Conservation (phyloP, 2,888 invertebrate species). For the Scaptodrosophila latifasciaeformis region DNA sequence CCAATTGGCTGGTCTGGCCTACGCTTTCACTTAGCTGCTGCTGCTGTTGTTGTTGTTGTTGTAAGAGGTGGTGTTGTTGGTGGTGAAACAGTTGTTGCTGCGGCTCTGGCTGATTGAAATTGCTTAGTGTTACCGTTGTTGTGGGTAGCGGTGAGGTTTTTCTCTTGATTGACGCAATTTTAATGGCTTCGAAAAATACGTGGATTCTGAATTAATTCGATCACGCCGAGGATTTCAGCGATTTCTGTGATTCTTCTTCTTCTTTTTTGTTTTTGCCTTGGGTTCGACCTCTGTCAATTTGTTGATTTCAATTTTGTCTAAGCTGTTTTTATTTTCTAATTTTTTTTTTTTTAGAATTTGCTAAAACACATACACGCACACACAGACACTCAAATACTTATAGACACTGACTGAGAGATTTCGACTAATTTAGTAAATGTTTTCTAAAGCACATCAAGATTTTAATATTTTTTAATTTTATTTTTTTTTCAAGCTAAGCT, state of each 20-base stretch:
- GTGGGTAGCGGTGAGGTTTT: slow-evolving; percentile 67
- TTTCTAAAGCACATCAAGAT: slow-evolving; percentile 36
- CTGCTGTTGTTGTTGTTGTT: slow-evolving; percentile 9
- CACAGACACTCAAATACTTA: slow-evolving; percentile 25
- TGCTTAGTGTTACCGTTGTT: slow-evolving; percentile 48
- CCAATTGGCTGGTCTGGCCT: neutral
- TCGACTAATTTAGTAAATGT: neutral
- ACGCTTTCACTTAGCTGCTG: slow-evolving; percentile 12
- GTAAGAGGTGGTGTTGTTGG: slow-evolving; percentile 22
- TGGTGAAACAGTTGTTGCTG: slow-evolving; percentile 22
- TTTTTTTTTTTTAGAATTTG: slow-evolving; percentile 17
- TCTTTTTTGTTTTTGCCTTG: slow-evolving; percentile 1
- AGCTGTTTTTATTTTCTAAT: slow-evolving; percentile 10
- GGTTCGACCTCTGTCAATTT: neutral
- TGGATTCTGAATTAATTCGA: slow-evolving; percentile 38
- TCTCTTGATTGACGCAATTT: slow-evolving; percentile 73
- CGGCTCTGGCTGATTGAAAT: slow-evolving; percentile 45
- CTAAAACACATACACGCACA: slow-evolving; percentile 18
- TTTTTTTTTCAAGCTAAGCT: slow-evolving; percentile 26
- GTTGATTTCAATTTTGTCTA: slow-evolving; percentile 2
- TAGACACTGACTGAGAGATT: neutral
- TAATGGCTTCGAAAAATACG: slow-evolving; percentile 62
- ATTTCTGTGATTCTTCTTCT: slow-evolving; percentile 2
- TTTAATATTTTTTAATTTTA: slow-evolving; percentile 18
- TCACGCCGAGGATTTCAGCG: no score